phyloP scores from a whole-genome alignment of 2,888 invertebrate species.

The Anorthoa munda region DNA sequence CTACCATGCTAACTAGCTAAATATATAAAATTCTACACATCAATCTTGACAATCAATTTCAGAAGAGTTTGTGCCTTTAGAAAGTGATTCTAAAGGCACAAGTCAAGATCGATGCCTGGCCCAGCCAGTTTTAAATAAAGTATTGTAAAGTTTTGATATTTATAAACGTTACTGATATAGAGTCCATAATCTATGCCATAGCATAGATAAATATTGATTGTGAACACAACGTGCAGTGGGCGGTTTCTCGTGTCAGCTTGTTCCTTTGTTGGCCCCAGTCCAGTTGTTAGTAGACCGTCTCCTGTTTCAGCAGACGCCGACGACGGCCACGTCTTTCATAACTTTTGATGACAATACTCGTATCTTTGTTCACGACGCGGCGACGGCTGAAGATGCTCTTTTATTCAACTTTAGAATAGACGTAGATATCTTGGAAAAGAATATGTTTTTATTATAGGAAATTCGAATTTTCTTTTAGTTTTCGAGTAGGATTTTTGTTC shows the following conservation, averaged over 20 bases:
- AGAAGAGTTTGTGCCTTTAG: too few relatives aligned
- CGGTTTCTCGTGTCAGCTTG: conserved; percentile 48
- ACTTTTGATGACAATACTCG: conserved; percentile 61
- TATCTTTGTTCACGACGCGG: conserved; percentile 45
- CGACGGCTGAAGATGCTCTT: conserved; percentile 35
- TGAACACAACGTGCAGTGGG: conserved; percentile 55
- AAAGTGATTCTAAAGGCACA: too few relatives aligned
- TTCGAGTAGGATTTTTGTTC: background rate
- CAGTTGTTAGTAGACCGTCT: conserved; percentile 72
- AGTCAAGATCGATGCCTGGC: too few relatives aligned
- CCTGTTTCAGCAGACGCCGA: conserved; percentile 68
- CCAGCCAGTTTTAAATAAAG: background rate
- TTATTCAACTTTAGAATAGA: conserved; percentile 38
- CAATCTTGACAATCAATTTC: background rate
- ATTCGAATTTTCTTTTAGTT: background rate
- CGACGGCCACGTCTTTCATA: conserved; percentile 62
- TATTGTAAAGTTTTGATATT: background rate
- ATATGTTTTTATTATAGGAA: background rate
- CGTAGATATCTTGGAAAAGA: conserved; percentile 9
- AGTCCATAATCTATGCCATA: background rate
- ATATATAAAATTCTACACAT: background rate
- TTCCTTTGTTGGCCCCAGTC: conserved; percentile 72
- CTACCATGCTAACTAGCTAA: too few relatives aligned
- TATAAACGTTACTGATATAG: background rate
- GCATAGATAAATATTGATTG: conserved; percentile 29